phyloP scores from a whole-genome alignment of 2,797 vertebrate genomes.

The Choloepus didactylus region DNA sequence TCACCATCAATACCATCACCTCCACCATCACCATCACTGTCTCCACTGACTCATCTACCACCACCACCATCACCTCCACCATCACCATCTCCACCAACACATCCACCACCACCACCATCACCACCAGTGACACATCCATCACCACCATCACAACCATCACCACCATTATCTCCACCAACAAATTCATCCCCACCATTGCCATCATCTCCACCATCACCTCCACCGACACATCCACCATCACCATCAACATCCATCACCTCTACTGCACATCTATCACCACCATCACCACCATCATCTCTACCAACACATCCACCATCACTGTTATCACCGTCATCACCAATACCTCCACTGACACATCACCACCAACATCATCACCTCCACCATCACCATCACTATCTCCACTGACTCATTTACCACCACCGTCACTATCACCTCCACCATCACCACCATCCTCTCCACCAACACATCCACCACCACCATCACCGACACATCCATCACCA shows the following conservation, averaged over 20 bases:
- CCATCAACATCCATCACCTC: background rate
- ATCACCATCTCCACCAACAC: no score
- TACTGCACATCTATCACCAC: background rate
- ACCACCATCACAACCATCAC: background rate
- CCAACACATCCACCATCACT: rapidly evolving
- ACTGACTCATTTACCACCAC: rapidly evolving
- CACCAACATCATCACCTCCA: background rate
- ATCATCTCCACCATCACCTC: background rate
- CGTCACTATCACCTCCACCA: background rate
- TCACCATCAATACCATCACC: background rate
- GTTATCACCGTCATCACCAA: rapidly evolving
- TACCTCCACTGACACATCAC: background rate
- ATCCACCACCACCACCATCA: background rate
- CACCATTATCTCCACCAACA: background rate
- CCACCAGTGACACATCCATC: no score
- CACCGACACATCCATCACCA: background rate
- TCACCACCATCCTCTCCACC: no score
- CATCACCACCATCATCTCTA: background rate
- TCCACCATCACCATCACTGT: background rate
- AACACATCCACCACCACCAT: no score
- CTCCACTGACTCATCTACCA: background rate
- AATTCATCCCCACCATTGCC: background rate
- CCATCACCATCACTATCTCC: background rate
- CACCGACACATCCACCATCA: background rate
- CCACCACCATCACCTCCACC: background rate